Evolutionary conservation across 2,888 invertebrate genomes (phyloP).

Genomic region (Acheta domesticus): DNA sequence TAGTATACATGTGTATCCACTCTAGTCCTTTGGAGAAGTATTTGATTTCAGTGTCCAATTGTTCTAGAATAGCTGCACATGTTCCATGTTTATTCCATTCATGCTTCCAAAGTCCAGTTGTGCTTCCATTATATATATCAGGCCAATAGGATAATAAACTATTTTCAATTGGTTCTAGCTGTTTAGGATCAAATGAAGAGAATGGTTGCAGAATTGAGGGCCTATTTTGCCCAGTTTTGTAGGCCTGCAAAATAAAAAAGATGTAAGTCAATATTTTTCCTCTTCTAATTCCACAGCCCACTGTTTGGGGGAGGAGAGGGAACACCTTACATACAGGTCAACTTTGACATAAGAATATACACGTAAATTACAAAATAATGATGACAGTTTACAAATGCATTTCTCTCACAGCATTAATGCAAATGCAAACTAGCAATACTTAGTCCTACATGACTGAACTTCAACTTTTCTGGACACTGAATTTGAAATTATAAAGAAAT

Average conservation of each 20-base stretch:
- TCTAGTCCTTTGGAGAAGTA: conserved; percentile 65
- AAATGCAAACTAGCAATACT: too few relatives aligned
- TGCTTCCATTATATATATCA: conserved; percentile 62
- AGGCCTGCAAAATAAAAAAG: conserved; percentile 53
- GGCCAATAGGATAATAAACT: conserved; percentile 65
- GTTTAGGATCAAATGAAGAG: conserved; percentile 60
- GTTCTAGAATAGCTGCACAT: conserved; percentile 61
- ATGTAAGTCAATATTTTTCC: neutral
- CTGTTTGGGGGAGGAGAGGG: too few relatives aligned
- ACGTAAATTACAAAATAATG: too few relatives aligned
- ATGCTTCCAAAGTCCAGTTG: conserved; percentile 63
- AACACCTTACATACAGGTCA: too few relatives aligned
- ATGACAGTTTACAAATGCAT: too few relatives aligned
- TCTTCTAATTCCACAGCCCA: too few relatives aligned
- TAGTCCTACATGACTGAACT: too few relatives aligned
- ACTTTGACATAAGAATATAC: too few relatives aligned
- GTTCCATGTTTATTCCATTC: conserved; percentile 84
- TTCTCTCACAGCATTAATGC: too few relatives aligned
- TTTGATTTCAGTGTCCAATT: conserved; percentile 59
- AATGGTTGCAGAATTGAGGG: conserved; percentile 67
- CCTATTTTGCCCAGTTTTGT: conserved; percentile 64
- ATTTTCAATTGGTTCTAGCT: conserved; percentile 57
- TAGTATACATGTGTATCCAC: conserved; percentile 59
- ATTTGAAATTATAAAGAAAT: too few relatives aligned
- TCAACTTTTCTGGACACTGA: too few relatives aligned